phyloP scores from a whole-genome alignment of 2,797 vertebrate species.

The Schizopygopsis malacanthus region DNA sequence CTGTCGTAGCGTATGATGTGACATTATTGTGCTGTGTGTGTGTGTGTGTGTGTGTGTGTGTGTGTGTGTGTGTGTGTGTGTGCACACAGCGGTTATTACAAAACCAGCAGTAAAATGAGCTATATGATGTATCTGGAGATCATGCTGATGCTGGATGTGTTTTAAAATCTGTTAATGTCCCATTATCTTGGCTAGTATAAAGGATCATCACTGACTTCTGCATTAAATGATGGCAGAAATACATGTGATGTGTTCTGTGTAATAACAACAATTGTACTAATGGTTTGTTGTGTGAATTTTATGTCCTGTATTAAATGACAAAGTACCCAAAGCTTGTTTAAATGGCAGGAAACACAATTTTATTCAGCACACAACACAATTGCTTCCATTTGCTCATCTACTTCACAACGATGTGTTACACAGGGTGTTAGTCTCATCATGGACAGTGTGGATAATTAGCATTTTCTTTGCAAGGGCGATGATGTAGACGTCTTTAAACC shows the following conservation, averaged over 20 bases:
- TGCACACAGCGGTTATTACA: background rate
- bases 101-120: background rate
- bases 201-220: slow-evolving; percentile 55
- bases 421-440: background rate
- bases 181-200: slow-evolving; percentile 37
- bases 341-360: background rate
- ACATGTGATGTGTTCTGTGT: slow-evolving; percentile 40
- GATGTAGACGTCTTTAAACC: slow-evolving; percentile 4
- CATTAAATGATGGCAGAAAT: slow-evolving; percentile 49
- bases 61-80: no score
- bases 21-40: background rate
- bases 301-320: background rate
- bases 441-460: slow-evolving; percentile 22
- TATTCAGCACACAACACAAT: background rate
- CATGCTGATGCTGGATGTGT: background rate
- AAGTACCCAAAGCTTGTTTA: slow-evolving; percentile 29
- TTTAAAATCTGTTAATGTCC: slow-evolving; percentile 52
- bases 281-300: slow-evolving; percentile 13
- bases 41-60: no score
- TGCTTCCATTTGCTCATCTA: background rate
- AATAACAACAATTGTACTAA: slow-evolving; percentile 39
- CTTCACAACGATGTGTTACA: background rate
- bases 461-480: slow-evolving; percentile 4
- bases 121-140: background rate
- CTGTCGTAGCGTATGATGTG: background rate